Evolutionary conservation across 1,140 invertebrate genomes (phyloP), one percentile per base, ranked within the genome.

Genomic region (Plodia interpunctella): DNA sequence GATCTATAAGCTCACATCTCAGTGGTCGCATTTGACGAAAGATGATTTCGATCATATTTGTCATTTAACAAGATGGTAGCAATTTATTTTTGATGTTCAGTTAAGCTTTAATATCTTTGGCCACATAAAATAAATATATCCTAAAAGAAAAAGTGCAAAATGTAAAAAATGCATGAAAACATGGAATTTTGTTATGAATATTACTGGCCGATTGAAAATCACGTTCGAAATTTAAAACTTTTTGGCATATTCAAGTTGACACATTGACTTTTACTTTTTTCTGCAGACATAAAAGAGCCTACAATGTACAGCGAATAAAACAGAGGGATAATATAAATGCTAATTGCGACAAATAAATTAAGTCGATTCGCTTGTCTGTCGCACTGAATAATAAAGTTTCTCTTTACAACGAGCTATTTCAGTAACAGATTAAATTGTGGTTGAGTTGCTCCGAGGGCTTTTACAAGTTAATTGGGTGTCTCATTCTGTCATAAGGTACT

Each of bases 371-470:
- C n/a, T 15, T 44, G 38, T 44, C 38, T 44, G 38, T 44, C 38
- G 38, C 38, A 15, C 38, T 44, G 38, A 44, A 44, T 44, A 44
- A 44, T 44, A 44, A 44, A 44, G 38, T 44, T 44, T n/a, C 38
- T 2, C 38, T 44, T n/a, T 44, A 44, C 38, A 44, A 44, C 10
- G 38, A 44, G 38, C 38, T 44, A 17, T 44, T 44, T 44, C 38
- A 44, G 38, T 44, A 15, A 44, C 38, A 44, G 38, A 44, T 44
- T 44, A 44, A 44, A 44, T 44, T 44, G 38, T 17, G 38, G 13
- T n/a, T 44, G 38, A 44, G 10, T 44, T 6, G n/a, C 38, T 44
- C 10, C 1, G 38, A 44, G 38, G 15, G 38, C 38, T 44, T 44
- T 44, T 17, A 44, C 13, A 44, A 44, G 38, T 44, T 44, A 44